A percentile compares a stretch with the other conserved stretches of the same genome.
phyloP scores from a whole-genome alignment of 2,113 vertebrate species.

The Microtus oregoni region DNA sequence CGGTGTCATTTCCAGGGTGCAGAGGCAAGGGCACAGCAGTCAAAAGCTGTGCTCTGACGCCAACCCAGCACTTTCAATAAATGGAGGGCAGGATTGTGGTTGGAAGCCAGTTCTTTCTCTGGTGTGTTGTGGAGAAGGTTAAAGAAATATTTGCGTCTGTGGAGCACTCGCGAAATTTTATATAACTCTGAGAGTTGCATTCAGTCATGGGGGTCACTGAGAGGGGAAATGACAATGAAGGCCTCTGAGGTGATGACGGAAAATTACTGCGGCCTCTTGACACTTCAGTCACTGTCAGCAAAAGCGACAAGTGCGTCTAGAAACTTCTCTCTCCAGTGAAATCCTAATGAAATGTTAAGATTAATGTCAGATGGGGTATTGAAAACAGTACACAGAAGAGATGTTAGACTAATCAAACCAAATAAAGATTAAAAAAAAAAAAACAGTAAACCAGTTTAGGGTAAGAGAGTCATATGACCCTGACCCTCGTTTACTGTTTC shows the following conservation, averaged over 20 bases:
- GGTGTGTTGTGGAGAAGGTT: conserved; percentile 23
- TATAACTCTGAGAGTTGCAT: neutral
- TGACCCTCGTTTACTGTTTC: conserved; percentile 54
- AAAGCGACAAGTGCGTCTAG: conserved; percentile 36
- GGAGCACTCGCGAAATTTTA: neutral
- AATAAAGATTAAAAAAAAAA: neutral
- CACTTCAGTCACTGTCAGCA: neutral
- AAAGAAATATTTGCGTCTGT: conserved; percentile 51
- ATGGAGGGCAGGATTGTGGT: neutral
- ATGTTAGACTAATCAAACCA: conserved; percentile 54
- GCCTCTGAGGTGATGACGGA: conserved; percentile 30
- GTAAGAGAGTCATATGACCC: neutral
- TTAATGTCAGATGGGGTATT: conserved; percentile 1
- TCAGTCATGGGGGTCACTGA: neutral
- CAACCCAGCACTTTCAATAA: neutral
- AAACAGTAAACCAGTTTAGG: neutral
- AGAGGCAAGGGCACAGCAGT: conserved; percentile 3
- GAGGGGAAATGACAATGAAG: conserved; percentile 42
- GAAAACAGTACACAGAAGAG: neutral
- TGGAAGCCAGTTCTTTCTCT: conserved; percentile 24
- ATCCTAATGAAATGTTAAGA: conserved; percentile 28
- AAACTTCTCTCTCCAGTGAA: conserved; percentile 50
- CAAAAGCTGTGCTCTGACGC: neutral
- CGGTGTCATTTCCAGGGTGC: conserved; percentile 28
- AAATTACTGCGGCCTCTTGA: conserved; percentile 18